Evolutionary conservation across 2,113 vertebrate species (phyloP), one percentile per base, ranked within the genome.

Genomic region (Catharus bicknelli): DNA sequence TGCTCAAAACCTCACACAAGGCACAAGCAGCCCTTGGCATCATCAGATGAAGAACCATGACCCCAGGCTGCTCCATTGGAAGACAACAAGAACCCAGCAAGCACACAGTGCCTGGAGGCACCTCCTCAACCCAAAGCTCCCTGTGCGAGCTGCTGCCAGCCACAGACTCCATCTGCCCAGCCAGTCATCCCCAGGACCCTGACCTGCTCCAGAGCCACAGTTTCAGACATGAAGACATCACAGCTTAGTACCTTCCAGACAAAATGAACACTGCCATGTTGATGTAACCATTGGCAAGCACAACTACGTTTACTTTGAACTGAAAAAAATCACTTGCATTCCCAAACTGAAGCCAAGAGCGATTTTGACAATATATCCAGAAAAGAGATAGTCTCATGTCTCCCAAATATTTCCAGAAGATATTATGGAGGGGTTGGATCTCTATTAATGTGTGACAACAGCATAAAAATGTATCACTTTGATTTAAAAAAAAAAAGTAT

Each of bases 201-300:
- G 62, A 64, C 18, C 42, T 1, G 0, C 2, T 29, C 64, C 77
- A 83, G 54, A 86, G 61, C 17, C 67, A 50, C 64, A 22, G 48
- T 54, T 77, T 36, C 88, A 93, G 85, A 91, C 86, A 47, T 10
- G 18, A 63, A 90, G 48, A 74, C 59, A 86, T 43, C 73, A 69
- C 59, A 91, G 59, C 38, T 83, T 55, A 88, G 2, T 54, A 86
- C 69, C 32, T 83, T 69, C 93, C 45, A 94, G 75, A 87, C 75
- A 83, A 90, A 90, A 86, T 8, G 86, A 97, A 95, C 63, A 19
- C 68, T 10, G 23, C 30, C 25, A 15, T 70, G 90, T 51, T 74
- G 80, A 95, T 74, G 89, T 92, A 92, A 96, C 59, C 38, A 34
- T 25, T 94, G 94, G 93, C 89, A 93, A 90, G 78, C 62, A 43